Base-by-base conservation (phyloP, 2,113 vertebrate species). In the Rhinogobius similis region DNA sequence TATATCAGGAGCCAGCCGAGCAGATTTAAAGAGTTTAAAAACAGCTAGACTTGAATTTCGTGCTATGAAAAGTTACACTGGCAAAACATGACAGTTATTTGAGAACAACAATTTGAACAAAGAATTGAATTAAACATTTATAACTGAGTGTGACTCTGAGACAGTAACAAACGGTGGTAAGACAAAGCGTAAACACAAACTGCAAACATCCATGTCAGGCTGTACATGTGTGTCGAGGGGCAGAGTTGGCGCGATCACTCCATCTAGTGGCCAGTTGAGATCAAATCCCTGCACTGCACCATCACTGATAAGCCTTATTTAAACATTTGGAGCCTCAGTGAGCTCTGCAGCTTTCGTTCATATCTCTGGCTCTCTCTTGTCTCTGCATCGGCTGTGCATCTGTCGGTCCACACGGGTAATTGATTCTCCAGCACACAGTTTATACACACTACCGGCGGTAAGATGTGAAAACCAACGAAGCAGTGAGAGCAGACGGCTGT, bases 191-290 rank as follows among this genome's bases (percentile, higher is more conserved):
- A 7, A 48, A 48, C 46, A 50, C 46, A 50, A 50, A 50, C 6
- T 21, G 8, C 8, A 41, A 12, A 11, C 52, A 14, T 5, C 52
- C 52, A 56, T 56, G 55, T 58, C 26, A 27, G 8, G 29, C 7
- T 58, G 24, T 18, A 58, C 55, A 16, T 11, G 68, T 48, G 68
- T 52, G 67, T 74, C 27, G n/a, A 16, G 23, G 44, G 27, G 72
- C n/a, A 70, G 69, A 32, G 53, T 83, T 82, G 67, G 79, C 75
- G 75, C 78, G 67, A 67, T 87, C 24, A 70, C 83, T 77, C 87
- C 87, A 88, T 86, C 88, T 89, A 83, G 86, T 91, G 89, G 85
- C 21, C 26, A 65, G 43, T 68, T 64, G 10, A 39, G 71, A 46
- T 39, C 21, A n/a, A 21, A 58, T 62, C 58, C 61, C 74, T 81